Base-by-base conservation (phyloP, 2,797 vertebrate species). In the Arremon brunneinucha region DNA sequence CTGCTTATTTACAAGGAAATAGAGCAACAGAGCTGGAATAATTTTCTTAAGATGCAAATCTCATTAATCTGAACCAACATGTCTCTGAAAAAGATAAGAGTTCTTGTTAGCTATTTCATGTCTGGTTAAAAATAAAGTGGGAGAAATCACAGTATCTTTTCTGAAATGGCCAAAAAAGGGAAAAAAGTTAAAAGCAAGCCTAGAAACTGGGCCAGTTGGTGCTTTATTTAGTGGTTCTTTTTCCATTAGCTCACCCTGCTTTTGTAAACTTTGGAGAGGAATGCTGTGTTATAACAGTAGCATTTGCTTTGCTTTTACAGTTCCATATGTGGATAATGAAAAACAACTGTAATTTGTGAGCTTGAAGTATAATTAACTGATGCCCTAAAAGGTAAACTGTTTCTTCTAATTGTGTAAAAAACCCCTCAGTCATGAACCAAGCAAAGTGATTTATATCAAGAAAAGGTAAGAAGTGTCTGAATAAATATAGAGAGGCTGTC, bases 211-310 rank as follows among this genome's bases (percentile, higher is more conserved):
- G 89, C 89, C 89, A 85, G 46, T 24, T 83, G 53, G 35, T 85
- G 64, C 95, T 95, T 94, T 94, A 89, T 91, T 94, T 94, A 93
- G 90, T 91, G 75, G 27, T 70, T 88, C 59, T 78, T 94, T 95
- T 96, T 95, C 96, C 92, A 82, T 90, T 92, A 92, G 75, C 90
- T 93, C 90, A 92, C 60, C 18, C 87, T 80, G 57, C 68, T 83
- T 92, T 93, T 89, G 78, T 93, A 93, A 93, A 93, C 71, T 89
- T 93, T 75, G 87, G 71, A 71, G 43, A 79, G 78, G 88, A 89
- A 87, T 93, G 81, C 35, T 3, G 2, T 67, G 52, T 80, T 85
- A 14, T 20, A 94, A 71, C 60, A 89, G 63, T 84, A 90, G 82
- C 60, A 60, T 60, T 60, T 39, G 57, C 82, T 95, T 87, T 89